phyloP scores from a whole-genome alignment of 2,113 vertebrate genomes.

The Hipposideros armiger region DNA sequence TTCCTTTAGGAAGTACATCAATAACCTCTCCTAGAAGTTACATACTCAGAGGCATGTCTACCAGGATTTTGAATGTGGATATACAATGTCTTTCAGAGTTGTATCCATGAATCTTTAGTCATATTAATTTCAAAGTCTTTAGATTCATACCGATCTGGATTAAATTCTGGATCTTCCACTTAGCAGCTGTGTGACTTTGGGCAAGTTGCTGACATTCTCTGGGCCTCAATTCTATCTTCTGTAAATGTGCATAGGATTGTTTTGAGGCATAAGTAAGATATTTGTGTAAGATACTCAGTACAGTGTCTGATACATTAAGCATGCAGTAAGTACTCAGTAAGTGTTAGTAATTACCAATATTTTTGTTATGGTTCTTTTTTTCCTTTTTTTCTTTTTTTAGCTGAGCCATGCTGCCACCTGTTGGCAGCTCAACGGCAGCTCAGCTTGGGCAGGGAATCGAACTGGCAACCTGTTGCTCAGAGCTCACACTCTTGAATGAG shows the following conservation, averaged over 20 bases:
- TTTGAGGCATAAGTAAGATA: background rate
- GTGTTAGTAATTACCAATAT: background rate
- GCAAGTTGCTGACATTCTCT: background rate
- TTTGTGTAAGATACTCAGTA: background rate
- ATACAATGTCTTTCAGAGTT: background rate
- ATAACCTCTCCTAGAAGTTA: background rate
- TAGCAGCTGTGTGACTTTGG: background rate
- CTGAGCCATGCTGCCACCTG: no score
- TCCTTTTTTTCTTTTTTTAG: no score
- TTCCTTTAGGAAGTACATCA: background rate
- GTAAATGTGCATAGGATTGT: background rate
- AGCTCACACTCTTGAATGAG: no score
- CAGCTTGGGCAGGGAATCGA: no score
- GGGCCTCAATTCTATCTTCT: background rate
- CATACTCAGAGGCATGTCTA: background rate
- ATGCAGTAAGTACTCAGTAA: background rate
- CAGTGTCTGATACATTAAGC: background rate
- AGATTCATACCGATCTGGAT: background rate
- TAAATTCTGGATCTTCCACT: background rate
- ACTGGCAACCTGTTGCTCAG: no score
- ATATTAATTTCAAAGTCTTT: constrained; percentile 6
- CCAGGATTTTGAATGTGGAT: background rate
- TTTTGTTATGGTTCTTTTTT: background rate
- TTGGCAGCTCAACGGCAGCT: no score
- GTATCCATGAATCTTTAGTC: background rate